These are phyloP conservation scores for Dascyllus trimaculatus DNA, from an alignment of 2,113 vertebrate species.

Conservation along the genomic window DNA sequence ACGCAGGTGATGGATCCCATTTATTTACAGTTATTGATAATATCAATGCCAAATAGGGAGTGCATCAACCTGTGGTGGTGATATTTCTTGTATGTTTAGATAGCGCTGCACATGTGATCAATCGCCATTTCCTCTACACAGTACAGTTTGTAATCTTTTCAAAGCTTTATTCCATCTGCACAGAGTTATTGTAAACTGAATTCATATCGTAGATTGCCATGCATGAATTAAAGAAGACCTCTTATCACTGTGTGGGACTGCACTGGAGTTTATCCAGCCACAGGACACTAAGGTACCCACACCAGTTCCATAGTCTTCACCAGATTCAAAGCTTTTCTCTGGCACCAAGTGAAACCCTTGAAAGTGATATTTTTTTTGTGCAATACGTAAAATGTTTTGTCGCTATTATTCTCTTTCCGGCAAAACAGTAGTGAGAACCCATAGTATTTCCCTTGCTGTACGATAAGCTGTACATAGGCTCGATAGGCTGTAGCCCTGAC, in stretches of 20 bases:
- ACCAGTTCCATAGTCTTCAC: background rate
- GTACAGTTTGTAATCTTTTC: background rate
- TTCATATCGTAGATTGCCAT: constrained; percentile 14
- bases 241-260: background rate
- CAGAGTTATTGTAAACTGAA: constrained; percentile 4
- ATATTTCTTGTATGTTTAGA: constrained; percentile 16
- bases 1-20: constrained; percentile 17
- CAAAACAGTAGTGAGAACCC: constrained; percentile 20
- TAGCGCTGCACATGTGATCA: constrained; percentile 42
- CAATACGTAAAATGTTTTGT: constrained; percentile 68
- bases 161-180: constrained; percentile 29
- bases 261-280: background rate
- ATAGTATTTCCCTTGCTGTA: constrained; percentile 50
- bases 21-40: constrained; percentile 4
- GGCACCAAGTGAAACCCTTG: constrained; percentile 4
- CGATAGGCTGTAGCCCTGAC: constrained; percentile 48
- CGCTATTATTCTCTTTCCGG: constrained; percentile 27
- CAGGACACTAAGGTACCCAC: background rate
- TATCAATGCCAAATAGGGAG: constrained; percentile 42
- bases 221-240: background rate
- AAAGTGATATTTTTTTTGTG: constrained; percentile 58
- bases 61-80: background rate
- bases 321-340: constrained; percentile 20
- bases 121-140: constrained; percentile 21
- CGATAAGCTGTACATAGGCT: constrained; percentile 72